phyloP scores from a whole-genome alignment of 2,888 invertebrate genomes.

The Drosophila neutralis region DNA sequence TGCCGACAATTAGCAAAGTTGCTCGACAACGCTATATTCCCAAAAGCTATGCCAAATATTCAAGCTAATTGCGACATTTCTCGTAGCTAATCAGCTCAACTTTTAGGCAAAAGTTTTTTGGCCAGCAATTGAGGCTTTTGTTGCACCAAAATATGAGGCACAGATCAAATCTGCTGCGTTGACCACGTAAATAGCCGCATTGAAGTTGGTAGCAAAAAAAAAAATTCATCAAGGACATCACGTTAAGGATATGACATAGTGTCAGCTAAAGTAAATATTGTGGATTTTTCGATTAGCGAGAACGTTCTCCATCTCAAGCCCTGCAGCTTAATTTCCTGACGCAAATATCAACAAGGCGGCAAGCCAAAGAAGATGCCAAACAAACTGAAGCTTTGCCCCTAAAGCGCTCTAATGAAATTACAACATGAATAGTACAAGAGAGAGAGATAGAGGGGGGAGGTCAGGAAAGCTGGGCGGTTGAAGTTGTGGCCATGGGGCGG shows the following conservation, averaged over 20 bases:
- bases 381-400: slow-evolving; percentile 52
- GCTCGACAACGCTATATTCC: slow-evolving; percentile 1
- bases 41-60: slow-evolving; percentile 18
- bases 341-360: slow-evolving; percentile 71
- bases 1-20: slow-evolving; percentile 53
- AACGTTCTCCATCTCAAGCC: slow-evolving; percentile 42
- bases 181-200: slow-evolving; percentile 5
- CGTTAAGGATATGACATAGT: slow-evolving; percentile 6
- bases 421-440: slow-evolving; percentile 33
- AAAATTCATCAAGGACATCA: slow-evolving; percentile 13
- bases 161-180: slow-evolving; percentile 26
- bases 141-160: slow-evolving; percentile 30
- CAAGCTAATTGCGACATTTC: slow-evolving; percentile 67
- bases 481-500: slow-evolving; percentile 17
- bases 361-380: slow-evolving; percentile 49
- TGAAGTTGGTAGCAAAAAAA: slow-evolving; percentile 3
- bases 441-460: neutral
- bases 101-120: slow-evolving; percentile 20
- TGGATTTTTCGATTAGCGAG: slow-evolving; percentile 58
- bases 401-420: slow-evolving; percentile 73
- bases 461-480: neutral
- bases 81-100: slow-evolving; percentile 64
- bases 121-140: slow-evolving; percentile 4
- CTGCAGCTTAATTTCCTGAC: slow-evolving; percentile 74
- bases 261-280: slow-evolving; percentile 44